Conservation (phyloP, 2,113 vertebrate species). For the Colius striatus region DNA sequence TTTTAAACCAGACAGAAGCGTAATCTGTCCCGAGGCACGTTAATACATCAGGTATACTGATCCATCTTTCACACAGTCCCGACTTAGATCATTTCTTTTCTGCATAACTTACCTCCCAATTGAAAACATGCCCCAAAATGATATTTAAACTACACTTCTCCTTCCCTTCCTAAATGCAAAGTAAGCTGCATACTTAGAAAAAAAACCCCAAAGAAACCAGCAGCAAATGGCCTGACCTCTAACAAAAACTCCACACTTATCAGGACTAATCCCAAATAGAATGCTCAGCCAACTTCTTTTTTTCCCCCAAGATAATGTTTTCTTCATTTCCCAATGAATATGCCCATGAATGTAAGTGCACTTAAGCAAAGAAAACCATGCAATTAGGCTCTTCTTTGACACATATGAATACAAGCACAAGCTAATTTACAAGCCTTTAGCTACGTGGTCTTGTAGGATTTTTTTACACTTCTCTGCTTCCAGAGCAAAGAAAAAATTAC, state of each 20-base stretch:
- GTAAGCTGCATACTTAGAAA: background rate
- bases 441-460: background rate
- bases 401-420: background rate
- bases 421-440: background rate
- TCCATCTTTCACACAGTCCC: background rate
- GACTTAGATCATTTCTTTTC: background rate
- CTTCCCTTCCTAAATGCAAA: background rate
- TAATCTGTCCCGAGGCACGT: background rate
- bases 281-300: background rate
- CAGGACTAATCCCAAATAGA: background rate
- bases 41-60: slow-evolving; percentile 6
- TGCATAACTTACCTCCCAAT: background rate
- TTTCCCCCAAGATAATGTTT: background rate
- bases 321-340: background rate
- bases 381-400: background rate
- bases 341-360: background rate
- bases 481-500: background rate
- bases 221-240: background rate
- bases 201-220: background rate
- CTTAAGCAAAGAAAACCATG: background rate
- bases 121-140: background rate
- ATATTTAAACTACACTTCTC: background rate
- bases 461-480: background rate
- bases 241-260: background rate
- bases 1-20: slow-evolving; percentile 21